Evolutionary conservation across 2,113 vertebrate genomes (phyloP), one percentile per base, ranked within the genome.

Genomic region (Typhlomys cinereus): DNA sequence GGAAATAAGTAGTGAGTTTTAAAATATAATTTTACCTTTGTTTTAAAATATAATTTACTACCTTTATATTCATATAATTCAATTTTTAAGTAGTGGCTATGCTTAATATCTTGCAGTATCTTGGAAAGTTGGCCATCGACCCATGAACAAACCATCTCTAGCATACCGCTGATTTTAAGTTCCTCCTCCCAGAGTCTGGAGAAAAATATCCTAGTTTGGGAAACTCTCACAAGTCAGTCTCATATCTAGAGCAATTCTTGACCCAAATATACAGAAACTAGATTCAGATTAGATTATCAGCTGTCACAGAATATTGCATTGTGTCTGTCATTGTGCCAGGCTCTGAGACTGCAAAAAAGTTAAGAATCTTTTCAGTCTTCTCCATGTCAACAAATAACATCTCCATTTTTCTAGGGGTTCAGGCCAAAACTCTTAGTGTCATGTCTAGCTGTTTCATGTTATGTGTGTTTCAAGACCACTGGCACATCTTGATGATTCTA

Each of bases 181-280:
- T 92, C 59, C 48, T 92, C 59, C 48, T 31, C 27, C 57, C 9
- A 73, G 34, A 85, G 44, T 78, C 31, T 69, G 52, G 64, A 92
- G 91, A 7, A 57, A 79, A 82, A 27, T n/a, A n/a, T 1, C 44
- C 74, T 85, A 54, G 41, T 82, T 88, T 79, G 90, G 59, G 64
- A 90, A 91, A 82, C 57, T 84, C 78, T 50, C 82, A 71, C 18
- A 34, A 89, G 71, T 95, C 52, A 31, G 50, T 87, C 88, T 86
- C 89, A 17, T 80, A 66, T 86, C 59, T 83, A 90, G 66, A 96
- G 71, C 67, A 94, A 91, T 21, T 94, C 52, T 91, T 57, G 54
- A 89, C 76, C 80, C 73, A 84, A 91, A 84, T 78, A 78, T 25
- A 69, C 7, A 85, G 73, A 84, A 74, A 80, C 66, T 73, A 71